Evolutionary conservation across 2,113 vertebrate genomes (phyloP).

Genomic region (Irena cyanogastra): DNA sequence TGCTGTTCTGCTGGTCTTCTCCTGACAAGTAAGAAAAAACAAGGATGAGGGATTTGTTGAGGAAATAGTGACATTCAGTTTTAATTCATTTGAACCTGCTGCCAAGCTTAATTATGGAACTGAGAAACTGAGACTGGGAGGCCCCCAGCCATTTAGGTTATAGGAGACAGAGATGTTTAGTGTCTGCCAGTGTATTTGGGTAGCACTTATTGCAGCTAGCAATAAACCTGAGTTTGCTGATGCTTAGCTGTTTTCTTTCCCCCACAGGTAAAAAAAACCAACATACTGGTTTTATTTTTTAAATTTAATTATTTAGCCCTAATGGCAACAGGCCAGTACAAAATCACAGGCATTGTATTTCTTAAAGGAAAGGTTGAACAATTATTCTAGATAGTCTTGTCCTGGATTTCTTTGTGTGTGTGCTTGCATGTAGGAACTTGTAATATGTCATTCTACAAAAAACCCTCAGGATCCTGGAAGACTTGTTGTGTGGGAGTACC

Average conservation of each 20-base stretch:
- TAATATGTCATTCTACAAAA: neutral
- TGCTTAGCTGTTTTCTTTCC: conserved; percentile 29
- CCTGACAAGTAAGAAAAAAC: conserved; percentile 70
- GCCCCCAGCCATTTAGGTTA: conserved; percentile 48
- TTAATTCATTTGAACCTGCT: conserved; percentile 73
- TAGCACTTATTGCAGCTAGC: conserved; percentile 11
- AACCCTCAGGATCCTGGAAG: fast-evolving
- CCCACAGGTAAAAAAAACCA: neutral
- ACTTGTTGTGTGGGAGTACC: neutral
- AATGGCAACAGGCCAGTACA: conserved; percentile 38
- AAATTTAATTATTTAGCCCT: conserved; percentile 39
- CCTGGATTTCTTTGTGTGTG: neutral
- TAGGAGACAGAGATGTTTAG: neutral
- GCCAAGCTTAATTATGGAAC: conserved; percentile 70
- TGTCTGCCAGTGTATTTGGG: conserved; percentile 7
- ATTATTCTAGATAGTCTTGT: neutral
- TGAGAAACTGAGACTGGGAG: conserved; percentile 38
- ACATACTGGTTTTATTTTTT: neutral
- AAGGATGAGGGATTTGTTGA: conserved; percentile 69
- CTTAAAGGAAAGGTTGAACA: neutral
- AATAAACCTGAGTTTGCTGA: conserved; percentile 28
- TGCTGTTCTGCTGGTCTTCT: conserved; percentile 71
- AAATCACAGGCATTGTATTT: conserved; percentile 35
- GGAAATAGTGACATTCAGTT: conserved; percentile 73
- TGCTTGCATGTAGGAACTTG: neutral